Evolutionary conservation across 2,888 invertebrate species (phyloP).

Genomic region (Epiblema foenella): DNA sequence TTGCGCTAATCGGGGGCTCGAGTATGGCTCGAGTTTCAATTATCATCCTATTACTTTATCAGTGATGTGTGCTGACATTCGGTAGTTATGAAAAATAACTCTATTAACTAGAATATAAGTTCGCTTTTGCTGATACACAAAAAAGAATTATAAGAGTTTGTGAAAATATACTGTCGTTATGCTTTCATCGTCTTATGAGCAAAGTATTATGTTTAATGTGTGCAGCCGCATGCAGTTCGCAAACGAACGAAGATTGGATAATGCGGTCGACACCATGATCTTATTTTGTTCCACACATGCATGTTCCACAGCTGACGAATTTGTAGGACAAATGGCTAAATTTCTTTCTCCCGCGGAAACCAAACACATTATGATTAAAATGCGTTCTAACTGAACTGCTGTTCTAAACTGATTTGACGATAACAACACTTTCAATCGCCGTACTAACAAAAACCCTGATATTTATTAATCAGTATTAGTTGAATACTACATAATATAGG

Average conservation of each 20-base stretch:
- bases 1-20: constrained; percentile 67
- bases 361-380: too few relatives aligned
- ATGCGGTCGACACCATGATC: constrained; percentile 39
- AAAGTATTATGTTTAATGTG: constrained; percentile 49
- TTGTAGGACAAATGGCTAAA: background rate
- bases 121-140: background rate
- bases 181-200: constrained; percentile 61
- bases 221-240: constrained; percentile 38
- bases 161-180: constrained; percentile 24
- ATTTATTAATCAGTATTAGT: too few relatives aligned
- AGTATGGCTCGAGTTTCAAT: constrained; percentile 70
- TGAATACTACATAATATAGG: too few relatives aligned
- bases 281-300: constrained; percentile 36
- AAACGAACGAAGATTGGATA: constrained; percentile 41
- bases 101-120: background rate
- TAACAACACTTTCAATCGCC: too few relatives aligned
- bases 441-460: too few relatives aligned
- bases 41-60: constrained; percentile 40
- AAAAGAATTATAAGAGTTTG: background rate
- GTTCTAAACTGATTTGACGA: too few relatives aligned
- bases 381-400: too few relatives aligned
- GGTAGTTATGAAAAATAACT: background rate
- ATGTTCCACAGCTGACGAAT: constrained; percentile 23
- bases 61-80: too few relatives aligned
- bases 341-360: too few relatives aligned